phyloP scores from a whole-genome alignment of 2,888 invertebrate species.

The Drosophila cracens region DNA sequence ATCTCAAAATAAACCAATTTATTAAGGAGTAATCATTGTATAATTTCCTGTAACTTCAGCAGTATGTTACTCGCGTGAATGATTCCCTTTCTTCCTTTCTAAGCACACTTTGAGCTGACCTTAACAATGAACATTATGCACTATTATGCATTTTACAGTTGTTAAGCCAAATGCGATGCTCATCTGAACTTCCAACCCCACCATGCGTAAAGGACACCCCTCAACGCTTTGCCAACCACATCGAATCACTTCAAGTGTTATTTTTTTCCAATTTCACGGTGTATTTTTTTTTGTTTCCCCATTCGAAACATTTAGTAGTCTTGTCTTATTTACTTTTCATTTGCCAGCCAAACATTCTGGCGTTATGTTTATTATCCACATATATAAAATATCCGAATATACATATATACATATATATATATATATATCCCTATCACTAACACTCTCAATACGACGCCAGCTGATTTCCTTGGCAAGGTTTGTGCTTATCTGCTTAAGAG shows the following conservation, averaged over 20 bases:
- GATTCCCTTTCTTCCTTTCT: neutral
- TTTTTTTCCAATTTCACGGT: constrained; percentile 79
- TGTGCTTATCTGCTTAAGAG: constrained; percentile 63
- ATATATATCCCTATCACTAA: constrained; percentile 5
- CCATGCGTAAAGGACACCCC: constrained; percentile 24
- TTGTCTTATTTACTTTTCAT: constrained; percentile 76
- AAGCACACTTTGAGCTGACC: constrained; percentile 30
- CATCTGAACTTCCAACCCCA: constrained; percentile 19
- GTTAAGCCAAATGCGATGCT: constrained; percentile 56
- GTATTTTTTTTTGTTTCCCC: constrained; percentile 22
- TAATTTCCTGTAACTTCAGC: neutral
- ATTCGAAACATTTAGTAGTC: constrained; percentile 28
- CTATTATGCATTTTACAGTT: constrained; percentile 60
- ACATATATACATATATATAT: neutral
- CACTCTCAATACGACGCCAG: constrained; percentile 26
- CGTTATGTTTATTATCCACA: constrained; percentile 49
- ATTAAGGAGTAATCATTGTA: constrained; percentile 14
- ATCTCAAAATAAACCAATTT: constrained; percentile 20
- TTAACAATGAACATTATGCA: constrained; percentile 60
- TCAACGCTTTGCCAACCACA: constrained; percentile 41
- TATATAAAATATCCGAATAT: constrained; percentile 1
- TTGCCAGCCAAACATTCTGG: constrained; percentile 67
- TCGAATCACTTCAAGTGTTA: constrained; percentile 81
- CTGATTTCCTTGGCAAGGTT: constrained; percentile 53
- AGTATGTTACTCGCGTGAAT: constrained; percentile 35